These are phyloP conservation scores for Galleria mellonella DNA, from an alignment of 1,140 invertebrate species.

Conservation along the genomic window DNA sequence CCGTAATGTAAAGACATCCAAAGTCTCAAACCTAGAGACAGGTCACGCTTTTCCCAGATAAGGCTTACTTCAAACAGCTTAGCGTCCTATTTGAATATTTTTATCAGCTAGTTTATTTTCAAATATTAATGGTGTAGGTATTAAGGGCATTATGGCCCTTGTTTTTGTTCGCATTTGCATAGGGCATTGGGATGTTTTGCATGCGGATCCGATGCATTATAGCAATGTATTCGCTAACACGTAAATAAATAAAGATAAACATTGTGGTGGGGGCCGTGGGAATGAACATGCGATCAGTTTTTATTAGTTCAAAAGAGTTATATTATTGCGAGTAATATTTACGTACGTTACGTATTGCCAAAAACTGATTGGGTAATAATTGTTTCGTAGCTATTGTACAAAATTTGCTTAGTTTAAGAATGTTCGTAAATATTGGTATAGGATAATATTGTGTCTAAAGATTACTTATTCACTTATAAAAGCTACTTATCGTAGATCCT, in stretches of 20 bases:
- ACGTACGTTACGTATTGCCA: too few relatives aligned
- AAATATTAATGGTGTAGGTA: conserved; percentile 63
- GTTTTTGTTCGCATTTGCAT: conserved; percentile 64
- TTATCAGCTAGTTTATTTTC: conserved; percentile 56
- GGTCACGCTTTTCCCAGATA: conserved; percentile 9
- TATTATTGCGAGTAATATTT: too few relatives aligned
- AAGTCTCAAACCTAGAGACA: not conserved
- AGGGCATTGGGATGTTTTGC: conserved; percentile 20
- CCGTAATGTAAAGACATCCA: not conserved
- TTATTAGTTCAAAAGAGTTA: too few relatives aligned
- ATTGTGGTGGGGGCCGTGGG: conserved; percentile 13
- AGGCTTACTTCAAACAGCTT: conserved; percentile 13
- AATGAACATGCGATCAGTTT: conserved; percentile 10
- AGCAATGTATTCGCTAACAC: conserved; percentile 54
- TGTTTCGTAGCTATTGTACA: too few relatives aligned
- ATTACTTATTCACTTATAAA: too few relatives aligned
- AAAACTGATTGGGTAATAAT: too few relatives aligned
- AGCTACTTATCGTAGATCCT: too few relatives aligned
- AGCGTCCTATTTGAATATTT: conserved; percentile 48
- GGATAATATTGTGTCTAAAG: too few relatives aligned
- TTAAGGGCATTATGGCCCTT: conserved; percentile 62
- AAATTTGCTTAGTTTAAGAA: too few relatives aligned
- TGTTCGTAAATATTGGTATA: too few relatives aligned
- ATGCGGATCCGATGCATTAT: conserved; percentile 51
- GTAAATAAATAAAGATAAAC: conserved; percentile 66